Evolutionary conservation across 2,888 invertebrate genomes (phyloP), one percentile per base, ranked within the genome.

Genomic region (Gastracanthus pulcherrimus): DNA sequence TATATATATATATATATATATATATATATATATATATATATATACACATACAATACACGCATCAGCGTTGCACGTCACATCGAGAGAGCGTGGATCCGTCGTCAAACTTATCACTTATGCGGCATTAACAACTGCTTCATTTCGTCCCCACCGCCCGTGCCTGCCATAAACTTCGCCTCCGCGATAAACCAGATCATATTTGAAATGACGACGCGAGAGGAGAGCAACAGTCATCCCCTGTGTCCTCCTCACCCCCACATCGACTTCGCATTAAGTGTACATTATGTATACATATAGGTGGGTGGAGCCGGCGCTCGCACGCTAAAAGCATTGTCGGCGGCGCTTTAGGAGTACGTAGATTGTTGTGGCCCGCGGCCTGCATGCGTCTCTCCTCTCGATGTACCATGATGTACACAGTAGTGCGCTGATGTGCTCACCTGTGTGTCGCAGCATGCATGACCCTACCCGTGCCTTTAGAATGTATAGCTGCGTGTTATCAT

Each of bases 311-410:
- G 9, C 19, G 60, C 29, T 16, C 5, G 31, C 36, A 64, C 74
- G 77, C 78, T 82, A 82, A 82, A 82, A 82, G 82, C 77, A 70
- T 36, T 70, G 75, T 78, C 78, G 77, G 11, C 26, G 11, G 66
- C 41, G 81, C 74, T 82, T 75, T 75, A 45, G 74, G 36, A 67
- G 55, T 45, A n/a, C n/a, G n/a, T n/a, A 72, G 77, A 77, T 74
- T 71, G 66, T 71, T 64, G 69, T 36, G 41, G 64, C 19, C 19
- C 48, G 13, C 5, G 9, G 6, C 23, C 48, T n/a, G 26, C 60
- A n/a, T 23, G 23, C 48, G 55, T 26, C 55, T 55, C 55, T 55
- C 9, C 51, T 55, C 55, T 19, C 55, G 9, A 23, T 26, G 48
- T 48, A 0, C 19, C 19, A 6, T n/a, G n/a, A n/a, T n/a, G n/a